Percentiles rank a stretch among this genome's conserved stretches.
phyloP scores from a whole-genome alignment of 2,797 vertebrate species.

The Megalops cyprinoides region DNA sequence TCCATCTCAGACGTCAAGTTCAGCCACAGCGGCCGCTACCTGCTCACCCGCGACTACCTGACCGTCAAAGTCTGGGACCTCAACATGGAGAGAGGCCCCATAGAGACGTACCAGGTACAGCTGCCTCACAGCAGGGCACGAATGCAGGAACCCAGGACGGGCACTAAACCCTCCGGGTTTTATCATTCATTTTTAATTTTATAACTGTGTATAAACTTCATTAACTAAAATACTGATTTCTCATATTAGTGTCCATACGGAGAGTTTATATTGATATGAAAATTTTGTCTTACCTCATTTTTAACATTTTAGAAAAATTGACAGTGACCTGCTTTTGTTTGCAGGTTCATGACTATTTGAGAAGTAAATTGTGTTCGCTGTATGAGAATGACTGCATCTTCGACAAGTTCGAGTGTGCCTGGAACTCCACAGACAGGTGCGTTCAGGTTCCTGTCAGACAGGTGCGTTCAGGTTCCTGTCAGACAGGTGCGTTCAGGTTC shows the following conservation, averaged over 20 bases:
- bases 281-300: not conserved
- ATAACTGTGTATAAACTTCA: too few species aligned
- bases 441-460: too few species aligned
- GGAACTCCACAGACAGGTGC: conserved; percentile 84
- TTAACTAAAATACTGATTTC: too few species aligned
- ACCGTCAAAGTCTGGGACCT: conserved; percentile 97
- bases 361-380: conserved; percentile 79
- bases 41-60: conserved; percentile 97
- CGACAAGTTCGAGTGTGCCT: conserved; percentile 84
- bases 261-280: too few species aligned
- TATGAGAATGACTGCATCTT: conserved; percentile 84
- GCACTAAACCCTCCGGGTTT: too few species aligned
- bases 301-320: not conserved
- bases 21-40: conserved; percentile 93
- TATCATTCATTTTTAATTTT: too few species aligned
- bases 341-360: conserved; percentile 82
- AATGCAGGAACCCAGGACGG: not conserved
- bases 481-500: conserved; percentile 80
- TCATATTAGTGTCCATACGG: too few species aligned
- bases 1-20: conserved; percentile 96
- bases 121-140: not conserved
- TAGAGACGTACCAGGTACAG: conserved; percentile 92
- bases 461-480: not conserved
- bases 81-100: conserved; percentile 94
- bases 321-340: not conserved